These are phyloP conservation scores for Limnodromus scolopaceus DNA, from an alignment of 2,797 vertebrate species.

Conservation along the genomic window DNA sequence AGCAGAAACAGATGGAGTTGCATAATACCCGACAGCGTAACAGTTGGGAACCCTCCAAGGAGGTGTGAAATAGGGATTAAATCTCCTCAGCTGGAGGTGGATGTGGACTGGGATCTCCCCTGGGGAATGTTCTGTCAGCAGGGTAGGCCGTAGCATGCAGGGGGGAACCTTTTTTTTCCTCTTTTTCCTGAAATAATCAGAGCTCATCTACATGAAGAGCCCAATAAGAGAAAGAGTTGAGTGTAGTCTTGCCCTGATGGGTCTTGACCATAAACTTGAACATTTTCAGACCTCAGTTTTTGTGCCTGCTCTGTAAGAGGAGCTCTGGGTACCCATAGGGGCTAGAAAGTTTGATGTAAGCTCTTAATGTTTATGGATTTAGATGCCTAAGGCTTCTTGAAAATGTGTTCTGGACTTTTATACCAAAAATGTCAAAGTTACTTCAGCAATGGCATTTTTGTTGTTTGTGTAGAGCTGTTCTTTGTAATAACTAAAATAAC, in stretches of 20 bases:
- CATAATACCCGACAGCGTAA: neutral
- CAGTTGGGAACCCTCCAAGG: neutral
- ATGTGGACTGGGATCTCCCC: neutral
- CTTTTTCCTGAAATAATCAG: neutral
- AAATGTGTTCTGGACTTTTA: neutral
- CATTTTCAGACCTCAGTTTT: neutral
- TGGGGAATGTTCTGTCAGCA: neutral
- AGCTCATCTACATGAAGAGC: neutral
- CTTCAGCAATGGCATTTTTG: neutral
- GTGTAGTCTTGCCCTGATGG: neutral
- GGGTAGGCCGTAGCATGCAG: neutral
- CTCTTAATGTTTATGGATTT: neutral
- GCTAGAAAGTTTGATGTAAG: neutral
- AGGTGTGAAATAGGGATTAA: neutral
- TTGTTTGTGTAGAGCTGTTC: neutral
- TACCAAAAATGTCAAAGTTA: neutral
- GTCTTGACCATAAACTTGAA: neutral
- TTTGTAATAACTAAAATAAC: neutral
- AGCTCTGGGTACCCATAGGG: neutral
- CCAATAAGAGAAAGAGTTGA: neutral
- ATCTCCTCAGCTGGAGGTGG: neutral
- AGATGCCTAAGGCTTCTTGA: neutral
- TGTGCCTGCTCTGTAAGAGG: neutral
- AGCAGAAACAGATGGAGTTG: neutral
- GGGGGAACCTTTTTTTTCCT: fast-evolving